Evolutionary conservation across 2,113 vertebrate genomes (phyloP), one percentile per base, ranked within the genome.

Genomic region (Dipodomys ordii): DNA sequence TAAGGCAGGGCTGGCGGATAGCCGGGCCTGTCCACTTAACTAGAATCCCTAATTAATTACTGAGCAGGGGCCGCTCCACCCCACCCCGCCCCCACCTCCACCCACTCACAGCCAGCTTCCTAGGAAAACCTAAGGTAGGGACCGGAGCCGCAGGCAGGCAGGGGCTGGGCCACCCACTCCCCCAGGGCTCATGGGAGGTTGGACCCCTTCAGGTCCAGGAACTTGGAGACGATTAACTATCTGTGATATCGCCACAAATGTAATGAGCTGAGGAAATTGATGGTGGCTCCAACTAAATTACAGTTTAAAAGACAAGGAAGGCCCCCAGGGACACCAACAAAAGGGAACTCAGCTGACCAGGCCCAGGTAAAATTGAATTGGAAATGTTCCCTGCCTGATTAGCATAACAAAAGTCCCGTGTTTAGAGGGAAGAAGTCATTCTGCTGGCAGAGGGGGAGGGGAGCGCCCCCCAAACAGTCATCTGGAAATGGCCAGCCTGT

Each of bases 341-440:
- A 92, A 99, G 98, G 98, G 98, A 98, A 98, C 98, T 98, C 98
- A 98, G 99, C 99, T 99, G 99, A 99, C 99, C 99, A 99, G 98
- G 98, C 99, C 99, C 99, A 99, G 99, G 99, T 99, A 99, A 99
- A 99, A 99, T 99, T 99, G 99, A 99, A 99, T 99, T 99, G 99
- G 99, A 99, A 99, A 99, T 99, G 98, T 98, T 99, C 99, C 99
- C 99, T 96, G 98, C 97, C 98, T 99, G 98, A 99, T 99, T 99
- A 99, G 98, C 99, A 99, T 99, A 99, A 99, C 99, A 99, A 99
- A 99, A 99, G 98, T 98, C 98, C 98, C 98, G 98, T 98, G 98
- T 98, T 99, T 99, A 99, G 99, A 97, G 97, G 19, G 12, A 72
- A 98, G 99, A 99, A 99, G 98, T 98, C 98, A 98, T 98, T 99